Base-by-base conservation (phyloP, 2,113 vertebrate species). In the Drymodes brunneopygia region DNA sequence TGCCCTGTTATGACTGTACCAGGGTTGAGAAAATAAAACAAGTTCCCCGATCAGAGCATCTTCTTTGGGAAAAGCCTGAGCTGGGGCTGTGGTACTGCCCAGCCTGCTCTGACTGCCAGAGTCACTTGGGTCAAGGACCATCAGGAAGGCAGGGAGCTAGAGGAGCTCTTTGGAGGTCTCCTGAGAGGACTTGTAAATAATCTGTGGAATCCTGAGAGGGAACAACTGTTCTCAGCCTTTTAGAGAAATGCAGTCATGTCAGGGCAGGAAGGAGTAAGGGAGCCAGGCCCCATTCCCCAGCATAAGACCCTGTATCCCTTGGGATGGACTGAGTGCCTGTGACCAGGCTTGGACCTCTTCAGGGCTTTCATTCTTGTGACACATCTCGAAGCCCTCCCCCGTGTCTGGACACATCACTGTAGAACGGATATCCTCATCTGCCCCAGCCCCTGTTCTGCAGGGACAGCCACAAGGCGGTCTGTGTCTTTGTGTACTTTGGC, bases 401-500 rank as follows among this genome's bases (percentile, higher is more conserved):
- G 0, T 35, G 42, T 58, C 80, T 83, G 56, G 42, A 50, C 56
- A 83, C 40, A n/a, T 60, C 24, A 5, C 27, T 82, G 35, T 11
- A 7, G 82, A 79, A 64, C 1, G 0, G 44, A 54, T 47, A 81
- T 47, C 81, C 77, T 1, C 6, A 51, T 35, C n/a, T 90, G 88
- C 92, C 88, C 80, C 69, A 31, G 82, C 10, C 81, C 64, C 78
- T 33, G 66, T 54, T 92, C 92, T 72, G 85, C 88, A 73, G 94
- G 92, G 88, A 73, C 92, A 35, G 45, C 18, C 50, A 20, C 58
- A 29, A 22, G 66, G 79, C 71, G 1, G 45, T 6, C 85, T 74
- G 78, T 61, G 87, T 81, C 94, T 71, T 69, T 86, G 95, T 88
- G 88, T 94, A 35, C 66, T 94, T 92, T 92, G 92, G 95, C 95